phyloP scores from a whole-genome alignment of 2,888 invertebrate species.

The Flexamia atlantica region DNA sequence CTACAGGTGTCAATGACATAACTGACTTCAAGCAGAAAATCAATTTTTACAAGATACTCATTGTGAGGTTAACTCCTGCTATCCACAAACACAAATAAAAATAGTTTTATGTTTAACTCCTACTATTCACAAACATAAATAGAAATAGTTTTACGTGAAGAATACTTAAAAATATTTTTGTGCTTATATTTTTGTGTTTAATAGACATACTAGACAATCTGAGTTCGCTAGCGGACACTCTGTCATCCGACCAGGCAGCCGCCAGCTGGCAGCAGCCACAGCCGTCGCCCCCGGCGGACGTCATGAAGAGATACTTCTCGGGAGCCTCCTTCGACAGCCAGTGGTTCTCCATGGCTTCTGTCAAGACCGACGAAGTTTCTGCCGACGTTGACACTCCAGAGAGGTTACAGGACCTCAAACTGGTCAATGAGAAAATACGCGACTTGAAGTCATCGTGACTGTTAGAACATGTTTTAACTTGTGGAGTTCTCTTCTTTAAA shows the following conservation, averaged over 20 bases:
- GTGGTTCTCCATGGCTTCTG: constrained; percentile 25
- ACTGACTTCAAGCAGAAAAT: too few relatives aligned
- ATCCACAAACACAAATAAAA: too few relatives aligned
- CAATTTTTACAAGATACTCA: too few relatives aligned
- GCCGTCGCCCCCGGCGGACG: background rate
- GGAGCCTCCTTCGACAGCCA: constrained; percentile 20
- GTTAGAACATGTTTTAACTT: too few relatives aligned
- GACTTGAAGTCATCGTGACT: constrained; percentile 7
- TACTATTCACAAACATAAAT: too few relatives aligned
- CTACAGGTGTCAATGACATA: too few relatives aligned
- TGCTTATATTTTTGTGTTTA: background rate
- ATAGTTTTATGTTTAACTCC: too few relatives aligned
- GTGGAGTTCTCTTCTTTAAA: too few relatives aligned
- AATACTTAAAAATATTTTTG: too few relatives aligned
- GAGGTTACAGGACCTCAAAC: constrained; percentile 32
- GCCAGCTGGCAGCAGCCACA: constrained; percentile 1
- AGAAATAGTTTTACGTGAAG: too few relatives aligned
- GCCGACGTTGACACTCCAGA: constrained; percentile 8
- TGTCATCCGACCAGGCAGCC: background rate
- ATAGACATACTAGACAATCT: constrained; percentile 39
- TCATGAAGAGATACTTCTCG: constrained; percentile 12
- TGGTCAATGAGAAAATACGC: constrained; percentile 13
- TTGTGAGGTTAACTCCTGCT: too few relatives aligned
- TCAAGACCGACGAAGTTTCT: background rate
- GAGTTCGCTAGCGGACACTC: constrained; percentile 22